A percentile compares a stretch with the other conserved stretches of the same genome.
Evolutionary conservation across 2,797 vertebrate genomes (phyloP).

Genomic region (Sebastes reedi): DNA sequence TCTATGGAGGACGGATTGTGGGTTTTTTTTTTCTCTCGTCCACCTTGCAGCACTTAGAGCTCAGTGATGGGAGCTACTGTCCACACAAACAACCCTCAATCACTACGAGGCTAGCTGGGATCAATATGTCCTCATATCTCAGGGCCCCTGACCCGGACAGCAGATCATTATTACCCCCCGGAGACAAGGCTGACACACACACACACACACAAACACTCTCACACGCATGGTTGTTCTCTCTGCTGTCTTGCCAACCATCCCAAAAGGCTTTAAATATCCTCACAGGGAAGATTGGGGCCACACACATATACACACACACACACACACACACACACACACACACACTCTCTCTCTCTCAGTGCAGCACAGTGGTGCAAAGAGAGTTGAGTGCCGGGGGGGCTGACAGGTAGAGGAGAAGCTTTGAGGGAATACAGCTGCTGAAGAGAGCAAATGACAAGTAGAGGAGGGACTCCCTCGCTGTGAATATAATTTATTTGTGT

Average conservation of each 20-base stretch:
- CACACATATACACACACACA: neutral
- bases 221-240: conserved; percentile 14
- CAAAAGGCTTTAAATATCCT: conserved; percentile 40
- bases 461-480: conserved; percentile 1
- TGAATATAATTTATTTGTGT: neutral
- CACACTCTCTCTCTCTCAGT: neutral
- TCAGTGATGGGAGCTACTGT: neutral
- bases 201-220: neutral
- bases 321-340: neutral
- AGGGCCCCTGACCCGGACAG: conserved; percentile 42
- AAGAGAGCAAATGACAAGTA: conserved; percentile 38
- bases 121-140: conserved; percentile 61
- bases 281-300: neutral
- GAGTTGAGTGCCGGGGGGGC: conserved; percentile 24
- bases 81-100: conserved; percentile 53
- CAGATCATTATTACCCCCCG: conserved; percentile 48
- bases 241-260: conserved; percentile 13
- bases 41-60: neutral
- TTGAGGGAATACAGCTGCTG: conserved; percentile 23
- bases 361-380: conserved; percentile 39
- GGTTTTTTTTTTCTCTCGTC: neutral
- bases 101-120: conserved; percentile 37
- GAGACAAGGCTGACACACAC: conserved; percentile 9
- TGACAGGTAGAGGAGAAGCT: conserved; percentile 33
- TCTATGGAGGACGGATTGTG: no score